Base-by-base conservation (phyloP, 2,113 vertebrate species). In the Ornithorhynchus anatinus region DNA sequence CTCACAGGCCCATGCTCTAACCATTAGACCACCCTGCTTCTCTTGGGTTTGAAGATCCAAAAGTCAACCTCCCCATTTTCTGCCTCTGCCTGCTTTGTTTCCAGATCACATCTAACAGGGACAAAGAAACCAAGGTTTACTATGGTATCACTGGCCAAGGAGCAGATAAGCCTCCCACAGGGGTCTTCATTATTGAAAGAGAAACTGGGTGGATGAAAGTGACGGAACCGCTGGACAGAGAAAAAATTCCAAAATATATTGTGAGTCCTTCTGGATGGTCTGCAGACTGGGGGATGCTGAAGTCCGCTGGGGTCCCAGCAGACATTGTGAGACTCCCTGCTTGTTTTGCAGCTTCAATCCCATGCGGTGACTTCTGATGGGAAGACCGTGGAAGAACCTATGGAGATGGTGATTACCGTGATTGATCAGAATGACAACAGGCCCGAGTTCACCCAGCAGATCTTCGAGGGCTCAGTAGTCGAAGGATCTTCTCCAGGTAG, bases 131-230 rank as follows among this genome's bases (percentile, higher is more conserved):
- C 2, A 62, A 14, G 3, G 82, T 94, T 43, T 92, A 82, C 72
- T 94, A 94, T 58, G 91, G 91, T 80, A 93, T 95, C 88, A 93
- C 91, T 0, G 94, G 94, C 20, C 88, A 74, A 61, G 94, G 94
- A 17, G 93, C 88, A 0, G 88, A 93, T 44, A 51, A 9, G 1
- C 90, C 87, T 2, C 94, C 94, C 0, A 52, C 60, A 3, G 92
- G 91, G 0, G 40, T 92, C 32, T 95, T 94, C 71, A 77, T 5
- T 45, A 87, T 95, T 0, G 88, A 91, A 53, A 73, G 76, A 32
- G 86, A 90, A 59, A 82, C 88, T 0, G 94, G 94, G 9, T 75
- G 71, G 89, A 75, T 94, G 66, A 33, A 60, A n/a, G 93, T 93
- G 84, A 93, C 86, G 0, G 15, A 65, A 48, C 92, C 91, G 1